phyloP scores from a whole-genome alignment of 2,888 invertebrate genomes.

The Acronicta psi region DNA sequence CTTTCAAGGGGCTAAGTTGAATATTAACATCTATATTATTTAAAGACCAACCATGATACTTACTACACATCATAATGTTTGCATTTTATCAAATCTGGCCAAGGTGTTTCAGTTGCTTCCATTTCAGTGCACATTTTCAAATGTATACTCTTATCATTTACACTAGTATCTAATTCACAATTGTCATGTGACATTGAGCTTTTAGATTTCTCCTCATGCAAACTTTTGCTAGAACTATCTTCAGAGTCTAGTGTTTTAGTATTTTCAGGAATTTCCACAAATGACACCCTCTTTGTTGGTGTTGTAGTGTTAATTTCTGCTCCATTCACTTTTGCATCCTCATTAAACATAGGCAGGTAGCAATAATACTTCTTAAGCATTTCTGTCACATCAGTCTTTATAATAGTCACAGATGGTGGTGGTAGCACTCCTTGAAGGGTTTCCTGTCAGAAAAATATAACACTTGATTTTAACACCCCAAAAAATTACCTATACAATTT shows the following conservation, averaged over 20 bases:
- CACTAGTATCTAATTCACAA: constrained; percentile 71
- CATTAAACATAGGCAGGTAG: constrained; percentile 85
- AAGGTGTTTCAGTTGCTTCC: constrained; percentile 80
- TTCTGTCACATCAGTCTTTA: constrained; percentile 91
- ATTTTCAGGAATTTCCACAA: constrained; percentile 75
- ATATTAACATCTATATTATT: background rate
- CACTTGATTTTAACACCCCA: background rate
- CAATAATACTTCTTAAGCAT: constrained; percentile 90
- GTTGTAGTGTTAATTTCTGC: constrained; percentile 73
- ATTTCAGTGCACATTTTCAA: constrained; percentile 73
- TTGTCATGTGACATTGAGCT: constrained; percentile 49
- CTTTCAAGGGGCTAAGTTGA: too few relatives aligned
- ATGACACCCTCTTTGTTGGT: constrained; percentile 80
- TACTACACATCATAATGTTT: constrained; percentile 93
- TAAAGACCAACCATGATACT: constrained; percentile 75
- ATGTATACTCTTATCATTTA: constrained; percentile 72
- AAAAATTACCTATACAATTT: too few relatives aligned
- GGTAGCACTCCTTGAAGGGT: constrained; percentile 92
- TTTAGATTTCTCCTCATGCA: constrained; percentile 36
- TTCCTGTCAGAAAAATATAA: constrained; percentile 74
- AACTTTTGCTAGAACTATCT: constrained; percentile 35
- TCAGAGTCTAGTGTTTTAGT: constrained; percentile 33
- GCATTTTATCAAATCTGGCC: constrained; percentile 90
- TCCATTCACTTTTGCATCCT: constrained; percentile 66
- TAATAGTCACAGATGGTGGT: constrained; percentile 92